A percentile compares a stretch with the other conserved stretches of the same genome.
Evolutionary conservation across 2,797 vertebrate genomes (phyloP).

Genomic region (Phalloptychus januarius): DNA sequence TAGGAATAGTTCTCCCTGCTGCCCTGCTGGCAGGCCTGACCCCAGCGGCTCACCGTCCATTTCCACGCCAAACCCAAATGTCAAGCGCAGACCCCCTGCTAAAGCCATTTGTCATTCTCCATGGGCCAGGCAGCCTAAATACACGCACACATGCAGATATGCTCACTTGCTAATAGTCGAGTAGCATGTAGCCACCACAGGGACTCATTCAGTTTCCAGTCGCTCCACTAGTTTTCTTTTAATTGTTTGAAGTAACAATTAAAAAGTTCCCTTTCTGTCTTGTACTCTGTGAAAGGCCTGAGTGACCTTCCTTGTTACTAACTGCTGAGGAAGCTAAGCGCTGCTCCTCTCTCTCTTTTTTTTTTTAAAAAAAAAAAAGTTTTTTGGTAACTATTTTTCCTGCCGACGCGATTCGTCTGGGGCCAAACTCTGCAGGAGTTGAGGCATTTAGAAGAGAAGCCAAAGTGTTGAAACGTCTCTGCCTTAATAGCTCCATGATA

Average conservation of each 20-base stretch:
- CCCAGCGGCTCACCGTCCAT: conserved; percentile 77
- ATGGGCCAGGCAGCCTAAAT: conserved; percentile 55
- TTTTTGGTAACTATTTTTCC: background rate
- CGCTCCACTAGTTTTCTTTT: background rate
- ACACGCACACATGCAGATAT: conserved; percentile 23
- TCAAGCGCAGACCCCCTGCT: conserved; percentile 69
- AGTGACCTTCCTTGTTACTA: conserved; percentile 8
- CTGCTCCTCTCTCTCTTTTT: conserved; percentile 4
- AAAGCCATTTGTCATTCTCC: conserved; percentile 79
- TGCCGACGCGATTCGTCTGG: background rate
- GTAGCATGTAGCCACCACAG: background rate
- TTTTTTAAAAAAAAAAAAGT: background rate
- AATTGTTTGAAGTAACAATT: conserved; percentile 7
- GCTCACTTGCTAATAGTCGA: conserved; percentile 55
- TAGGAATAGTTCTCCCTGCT: conserved; percentile 70
- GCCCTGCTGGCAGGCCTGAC: conserved; percentile 72
- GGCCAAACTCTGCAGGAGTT: background rate
- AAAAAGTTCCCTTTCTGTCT: conserved; percentile 32
- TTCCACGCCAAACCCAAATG: conserved; percentile 79
- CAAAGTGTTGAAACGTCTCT: conserved; percentile 8
- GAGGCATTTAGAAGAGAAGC: background rate
- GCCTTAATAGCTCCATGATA: background rate
- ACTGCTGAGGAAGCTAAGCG: background rate
- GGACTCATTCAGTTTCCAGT: background rate
- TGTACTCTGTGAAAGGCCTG: conserved; percentile 30